Conservation (phyloP, 1,140 invertebrate genomes). For the Mycetomoellerius zeteki region DNA sequence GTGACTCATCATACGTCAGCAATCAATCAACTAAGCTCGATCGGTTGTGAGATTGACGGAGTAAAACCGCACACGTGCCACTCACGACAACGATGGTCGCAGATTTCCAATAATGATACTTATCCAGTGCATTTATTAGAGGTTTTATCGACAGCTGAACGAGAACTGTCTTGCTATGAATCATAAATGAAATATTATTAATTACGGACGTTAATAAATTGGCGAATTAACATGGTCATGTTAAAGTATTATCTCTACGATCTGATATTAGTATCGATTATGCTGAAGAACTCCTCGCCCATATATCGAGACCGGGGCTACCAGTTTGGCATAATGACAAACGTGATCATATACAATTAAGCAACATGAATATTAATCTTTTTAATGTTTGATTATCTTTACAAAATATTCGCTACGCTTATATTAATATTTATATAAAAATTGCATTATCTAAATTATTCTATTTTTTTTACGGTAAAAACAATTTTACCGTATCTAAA, state of each 20-base stretch:
- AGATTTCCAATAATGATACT: constrained; percentile 72
- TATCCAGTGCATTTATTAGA: constrained; percentile 70
- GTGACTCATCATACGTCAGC: constrained; percentile 74
- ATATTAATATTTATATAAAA: background rate
- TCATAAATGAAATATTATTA: constrained; percentile 61
- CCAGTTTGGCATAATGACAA: constrained; percentile 35
- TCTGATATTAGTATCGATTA: constrained; percentile 20
- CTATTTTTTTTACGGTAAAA: no score
- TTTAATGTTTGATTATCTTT: background rate
- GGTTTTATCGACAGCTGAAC: constrained; percentile 60
- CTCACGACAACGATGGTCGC: constrained; percentile 42
- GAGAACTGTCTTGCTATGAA: constrained; percentile 34
- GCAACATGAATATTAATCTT: constrained; percentile 37
- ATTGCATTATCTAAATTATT: background rate
- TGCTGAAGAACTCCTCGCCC: background rate
- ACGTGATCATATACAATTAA: background rate
- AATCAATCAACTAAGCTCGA: constrained; percentile 75
- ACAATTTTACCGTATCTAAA: no score
- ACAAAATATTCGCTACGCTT: background rate
- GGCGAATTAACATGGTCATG: constrained; percentile 32
- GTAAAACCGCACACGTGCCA: constrained; percentile 73
- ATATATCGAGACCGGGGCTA: background rate
- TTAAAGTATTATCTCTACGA: constrained; percentile 31
- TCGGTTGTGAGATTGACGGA: constrained; percentile 62
- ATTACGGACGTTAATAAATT: constrained; percentile 48